These are phyloP conservation scores for Tauraco erythrolophus DNA, from an alignment of 2,113 vertebrate species.

Conservation along the genomic window DNA sequence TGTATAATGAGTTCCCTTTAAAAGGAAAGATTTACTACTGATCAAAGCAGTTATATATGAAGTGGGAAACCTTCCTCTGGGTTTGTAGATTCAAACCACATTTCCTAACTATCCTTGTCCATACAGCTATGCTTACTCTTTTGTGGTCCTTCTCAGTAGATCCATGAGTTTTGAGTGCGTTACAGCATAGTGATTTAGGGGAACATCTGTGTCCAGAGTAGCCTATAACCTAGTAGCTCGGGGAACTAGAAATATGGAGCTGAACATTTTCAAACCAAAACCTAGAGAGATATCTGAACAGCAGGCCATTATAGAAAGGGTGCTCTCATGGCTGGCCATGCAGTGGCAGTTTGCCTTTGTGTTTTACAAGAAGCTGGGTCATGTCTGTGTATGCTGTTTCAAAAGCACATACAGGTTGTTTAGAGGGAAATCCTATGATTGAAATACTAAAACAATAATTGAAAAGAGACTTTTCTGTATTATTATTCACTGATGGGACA, in stretches of 20 bases:
- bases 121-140: neutral
- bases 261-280: neutral
- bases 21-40: neutral
- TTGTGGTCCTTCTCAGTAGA: neutral
- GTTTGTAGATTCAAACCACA: conserved; percentile 10
- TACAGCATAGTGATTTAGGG: neutral
- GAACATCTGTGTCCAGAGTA: neutral
- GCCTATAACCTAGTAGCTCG: neutral
- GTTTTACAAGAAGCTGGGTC: neutral
- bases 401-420: neutral
- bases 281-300: neutral
- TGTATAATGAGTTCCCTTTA: neutral
- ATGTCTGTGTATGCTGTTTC: neutral
- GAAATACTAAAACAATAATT: neutral
- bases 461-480: neutral
- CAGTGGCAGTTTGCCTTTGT: neutral
- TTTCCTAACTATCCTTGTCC: neutral
- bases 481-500: neutral
- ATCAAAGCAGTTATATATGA: neutral
- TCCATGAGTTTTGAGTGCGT: neutral
- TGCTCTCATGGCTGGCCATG: neutral
- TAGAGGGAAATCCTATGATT: neutral
- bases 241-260: neutral
- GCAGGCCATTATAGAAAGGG: neutral
- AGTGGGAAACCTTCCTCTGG: neutral